Conservation (phyloP, 2,888 invertebrate species). For the Drosophila monieri region DNA sequence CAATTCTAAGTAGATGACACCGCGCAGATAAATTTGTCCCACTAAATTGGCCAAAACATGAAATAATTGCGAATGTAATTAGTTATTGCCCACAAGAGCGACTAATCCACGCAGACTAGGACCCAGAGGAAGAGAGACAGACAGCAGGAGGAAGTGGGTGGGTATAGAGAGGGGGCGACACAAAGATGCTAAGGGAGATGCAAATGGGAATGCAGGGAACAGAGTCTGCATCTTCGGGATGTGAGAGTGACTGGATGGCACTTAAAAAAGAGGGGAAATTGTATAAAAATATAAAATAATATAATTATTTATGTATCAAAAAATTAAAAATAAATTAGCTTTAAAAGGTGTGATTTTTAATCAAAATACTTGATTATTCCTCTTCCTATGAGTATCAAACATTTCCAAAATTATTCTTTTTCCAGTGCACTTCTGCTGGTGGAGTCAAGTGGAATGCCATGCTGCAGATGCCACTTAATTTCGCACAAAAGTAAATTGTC, state of each 20-base stretch:
- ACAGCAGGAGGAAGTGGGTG: slow-evolving; percentile 30
- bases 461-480: slow-evolving; percentile 81
- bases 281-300: not conserved
- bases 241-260: slow-evolving; percentile 23
- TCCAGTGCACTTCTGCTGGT: slow-evolving; percentile 35
- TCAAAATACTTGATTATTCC: not conserved
- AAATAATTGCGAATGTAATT: slow-evolving; percentile 85
- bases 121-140: slow-evolving; percentile 22
- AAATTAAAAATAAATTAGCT: not conserved
- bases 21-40: slow-evolving; percentile 84
- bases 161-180: slow-evolving; percentile 15
- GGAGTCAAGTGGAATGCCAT: slow-evolving; percentile 77
- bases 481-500: slow-evolving; percentile 83
- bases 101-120: slow-evolving; percentile 47
- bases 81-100: slow-evolving; percentile 83
- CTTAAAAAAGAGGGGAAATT: not conserved
- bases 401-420: not conserved
- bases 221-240: slow-evolving; percentile 14
- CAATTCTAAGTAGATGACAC: slow-evolving; percentile 84
- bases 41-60: slow-evolving; percentile 85
- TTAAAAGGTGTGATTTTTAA: not conserved
- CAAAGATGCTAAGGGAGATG: slow-evolving; percentile 35
- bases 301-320: not conserved
- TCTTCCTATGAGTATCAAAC: too few relatives aligned
- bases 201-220: slow-evolving; percentile 10